A percentile compares a stretch with the other conserved stretches of the same genome.
These are phyloP conservation scores for Drosophila rhopaloa DNA, from an alignment of 1,140 invertebrate genomes.

Conservation along the genomic window DNA sequence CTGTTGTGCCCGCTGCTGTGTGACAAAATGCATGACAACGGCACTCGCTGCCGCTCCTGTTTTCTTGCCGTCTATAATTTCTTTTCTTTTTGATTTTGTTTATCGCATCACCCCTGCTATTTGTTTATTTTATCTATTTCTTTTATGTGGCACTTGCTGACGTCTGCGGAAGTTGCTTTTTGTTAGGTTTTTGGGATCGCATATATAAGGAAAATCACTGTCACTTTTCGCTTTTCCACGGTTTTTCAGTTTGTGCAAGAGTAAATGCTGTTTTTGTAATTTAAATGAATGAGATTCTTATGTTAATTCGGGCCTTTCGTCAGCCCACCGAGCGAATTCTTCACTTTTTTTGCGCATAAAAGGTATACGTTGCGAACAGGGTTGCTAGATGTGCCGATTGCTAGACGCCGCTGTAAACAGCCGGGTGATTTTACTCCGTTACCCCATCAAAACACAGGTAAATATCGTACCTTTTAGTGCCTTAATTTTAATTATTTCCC, in stretches of 20 bases:
- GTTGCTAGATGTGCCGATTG: slow-evolving; percentile 25
- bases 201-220: slow-evolving; percentile 37
- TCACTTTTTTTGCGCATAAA: slow-evolving; percentile 58
- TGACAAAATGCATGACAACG: slow-evolving; percentile 80
- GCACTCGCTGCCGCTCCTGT: slow-evolving; percentile 40
- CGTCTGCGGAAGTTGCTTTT: slow-evolving; percentile 70
- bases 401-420: slow-evolving; percentile 8
- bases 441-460: not conserved
- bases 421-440: not conserved
- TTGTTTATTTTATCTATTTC: slow-evolving; percentile 35
- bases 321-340: slow-evolving; percentile 31
- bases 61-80: not conserved
- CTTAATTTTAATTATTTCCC: not conserved
- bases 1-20: slow-evolving; percentile 70
- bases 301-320: slow-evolving; percentile 48
- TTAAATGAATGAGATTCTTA: slow-evolving; percentile 62
- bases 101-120: slow-evolving; percentile 12
- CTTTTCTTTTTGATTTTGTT: slow-evolving; percentile 31
- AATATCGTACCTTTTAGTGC: not conserved
- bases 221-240: slow-evolving; percentile 18
- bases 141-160: slow-evolving; percentile 43
- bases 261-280: slow-evolving; percentile 45
- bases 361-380: slow-evolving; percentile 52
- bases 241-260: slow-evolving; percentile 2
- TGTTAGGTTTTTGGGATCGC: slow-evolving; percentile 53